These are phyloP conservation scores for Dolichopus griseipennis DNA, from an alignment of 2,888 invertebrate genomes.

Conservation along the genomic window DNA sequence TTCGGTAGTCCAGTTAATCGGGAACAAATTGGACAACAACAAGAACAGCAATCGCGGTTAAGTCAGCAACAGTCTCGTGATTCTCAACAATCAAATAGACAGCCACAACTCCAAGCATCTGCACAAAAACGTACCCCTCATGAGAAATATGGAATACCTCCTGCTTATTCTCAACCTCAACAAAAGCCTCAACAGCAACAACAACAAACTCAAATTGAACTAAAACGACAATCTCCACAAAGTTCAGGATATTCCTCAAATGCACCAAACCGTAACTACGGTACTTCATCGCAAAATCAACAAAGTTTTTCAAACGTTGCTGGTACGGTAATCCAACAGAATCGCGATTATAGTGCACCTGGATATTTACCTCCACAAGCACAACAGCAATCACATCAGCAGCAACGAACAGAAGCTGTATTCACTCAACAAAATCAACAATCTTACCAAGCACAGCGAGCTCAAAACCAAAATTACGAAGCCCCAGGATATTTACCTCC, in stretches of 20 bases:
- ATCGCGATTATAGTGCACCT: not conserved
- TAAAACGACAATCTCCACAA: no score
- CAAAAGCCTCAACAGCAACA: not conserved
- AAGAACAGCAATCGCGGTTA: not conserved
- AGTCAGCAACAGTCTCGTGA: not conserved
- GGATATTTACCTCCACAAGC: not conserved
- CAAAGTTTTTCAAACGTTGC: no score
- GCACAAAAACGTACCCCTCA: not conserved
- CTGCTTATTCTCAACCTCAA: not conserved
- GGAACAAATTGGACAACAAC: no score
- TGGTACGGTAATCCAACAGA: no score
- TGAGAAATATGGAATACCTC: not conserved
- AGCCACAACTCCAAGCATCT: not conserved
- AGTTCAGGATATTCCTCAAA: not conserved
- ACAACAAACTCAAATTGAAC: not conserved
- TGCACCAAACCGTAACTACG: not conserved
- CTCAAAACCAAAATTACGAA: not conserved
- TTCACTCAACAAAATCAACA: not conserved
- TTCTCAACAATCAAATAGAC: not conserved
- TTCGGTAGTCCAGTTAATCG: not conserved
- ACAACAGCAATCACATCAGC: not conserved
- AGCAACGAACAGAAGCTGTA: not conserved
- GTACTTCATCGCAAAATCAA: no score
- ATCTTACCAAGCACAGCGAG: not conserved
- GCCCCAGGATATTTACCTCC: not conserved